Percentiles rank a stretch among this genome's conserved stretches.
Conservation (phyloP, 2,888 invertebrate genomes). For the Melieria omissa region DNA sequence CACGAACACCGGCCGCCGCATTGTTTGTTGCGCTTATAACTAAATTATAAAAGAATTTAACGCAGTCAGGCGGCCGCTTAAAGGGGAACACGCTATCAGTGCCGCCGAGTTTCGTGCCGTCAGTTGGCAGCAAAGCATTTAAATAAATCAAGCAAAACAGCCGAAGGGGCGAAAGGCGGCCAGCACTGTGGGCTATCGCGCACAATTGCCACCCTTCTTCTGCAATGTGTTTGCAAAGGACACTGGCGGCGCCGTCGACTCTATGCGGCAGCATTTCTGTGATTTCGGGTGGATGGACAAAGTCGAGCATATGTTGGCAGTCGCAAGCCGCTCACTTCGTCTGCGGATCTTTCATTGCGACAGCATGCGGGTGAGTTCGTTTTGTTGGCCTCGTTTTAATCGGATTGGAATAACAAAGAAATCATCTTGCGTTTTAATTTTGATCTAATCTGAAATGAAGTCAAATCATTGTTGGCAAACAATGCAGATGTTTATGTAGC, state of each 20-base stretch:
- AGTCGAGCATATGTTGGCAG: conserved; percentile 10
- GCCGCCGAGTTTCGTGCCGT: conserved; percentile 12
- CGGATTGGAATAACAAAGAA: conserved; percentile 35
- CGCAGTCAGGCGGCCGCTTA: conserved; percentile 16
- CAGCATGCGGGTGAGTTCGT: conserved; percentile 6
- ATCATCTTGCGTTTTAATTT: not conserved
- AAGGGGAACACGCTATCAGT: conserved; percentile 22
- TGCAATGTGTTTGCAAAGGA: conserved; percentile 4
- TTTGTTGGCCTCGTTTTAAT: conserved; percentile 39
- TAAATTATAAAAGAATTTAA: conserved; percentile 45
- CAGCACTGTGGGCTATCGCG: conserved; percentile 6
- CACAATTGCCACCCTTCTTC: conserved; percentile 6
- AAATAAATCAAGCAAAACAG: conserved; percentile 27
- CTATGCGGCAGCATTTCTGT: not conserved
- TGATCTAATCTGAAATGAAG: too few species aligned
- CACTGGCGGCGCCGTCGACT: too few species aligned
- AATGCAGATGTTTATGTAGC: too few species aligned
- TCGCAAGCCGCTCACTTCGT: not conserved
- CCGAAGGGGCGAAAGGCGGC: conserved; percentile 1
- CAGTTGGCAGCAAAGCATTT: conserved; percentile 13
- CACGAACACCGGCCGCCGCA: not conserved
- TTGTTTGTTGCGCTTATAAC: conserved; percentile 36
- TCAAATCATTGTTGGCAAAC: too few species aligned
- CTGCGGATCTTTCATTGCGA: not conserved
- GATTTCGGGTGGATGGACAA: not conserved